Base-by-base conservation (phyloP, 2,888 invertebrate genomes). In the Rhingia campestris region DNA sequence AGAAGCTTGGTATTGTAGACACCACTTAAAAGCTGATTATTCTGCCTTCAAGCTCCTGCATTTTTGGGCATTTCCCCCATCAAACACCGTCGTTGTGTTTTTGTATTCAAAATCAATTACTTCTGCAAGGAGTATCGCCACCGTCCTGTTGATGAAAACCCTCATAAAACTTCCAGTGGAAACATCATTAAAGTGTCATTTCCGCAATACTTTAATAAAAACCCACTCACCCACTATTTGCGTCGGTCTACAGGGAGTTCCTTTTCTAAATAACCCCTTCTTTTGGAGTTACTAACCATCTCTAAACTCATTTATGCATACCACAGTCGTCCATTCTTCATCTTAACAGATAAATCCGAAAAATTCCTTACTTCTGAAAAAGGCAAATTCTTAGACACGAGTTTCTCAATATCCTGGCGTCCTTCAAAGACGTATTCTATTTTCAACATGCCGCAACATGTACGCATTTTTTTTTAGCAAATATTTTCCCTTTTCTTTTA, bases 371-470 rank as follows among this genome's bases (percentile, higher is more conserved):
- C n/a, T 41, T 3, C 9, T 3, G 41, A 4, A 14, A 32, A 43
- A 10, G 32, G 41, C 22, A 22, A 53, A 33, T 33, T 41, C 41
- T 45, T 43, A 47, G 56, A 58, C 47, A 58, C 56, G 47, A 37
- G 56, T 67, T 66, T 37, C 56, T 6, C 56, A 69, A 69, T 69
- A 69, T 56, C 30, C 56, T 56, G 3, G 30, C 45, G 56, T 45
- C 69, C 69, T 69, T 69, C 37, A 69, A 56, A 58, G 58, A 32
- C 45, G 69, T 39, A 54, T 54, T 66, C 33, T 43, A 33, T 43
- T 66, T 14, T 43, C 58, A 45, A 30, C 32, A 67, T 5, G 9
- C 39, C 32, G 32, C 51, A 39, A 14, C 30, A 49, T 22, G 7
- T n/a, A 47, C 47, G 22, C 22, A 37, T 12, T 37, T 47, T 12